Evolutionary conservation across 2,888 invertebrate species (phyloP).

Genomic region (Taphrorychus bicolor): DNA sequence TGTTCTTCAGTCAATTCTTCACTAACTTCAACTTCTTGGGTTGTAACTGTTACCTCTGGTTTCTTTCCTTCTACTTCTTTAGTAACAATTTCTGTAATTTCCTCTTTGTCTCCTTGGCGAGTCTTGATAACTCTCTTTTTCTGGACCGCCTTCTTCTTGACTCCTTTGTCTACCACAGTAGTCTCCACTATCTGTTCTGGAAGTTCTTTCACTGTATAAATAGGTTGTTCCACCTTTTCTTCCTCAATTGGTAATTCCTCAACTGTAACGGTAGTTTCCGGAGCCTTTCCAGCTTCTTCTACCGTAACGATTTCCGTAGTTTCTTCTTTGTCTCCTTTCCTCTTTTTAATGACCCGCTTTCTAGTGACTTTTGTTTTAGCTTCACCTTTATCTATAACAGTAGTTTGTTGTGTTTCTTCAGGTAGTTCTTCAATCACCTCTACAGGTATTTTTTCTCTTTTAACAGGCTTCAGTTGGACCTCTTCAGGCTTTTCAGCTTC

Average conservation of each 20-base stretch:
- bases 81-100: slow-evolving; percentile 56
- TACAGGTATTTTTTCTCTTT: slow-evolving; percentile 27
- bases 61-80: slow-evolving; percentile 45
- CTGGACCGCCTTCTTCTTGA: slow-evolving; percentile 37
- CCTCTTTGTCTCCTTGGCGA: slow-evolving; percentile 54
- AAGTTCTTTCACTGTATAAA: slow-evolving; percentile 51
- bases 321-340: slow-evolving; percentile 52
- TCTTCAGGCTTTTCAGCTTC: slow-evolving; percentile 40
- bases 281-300: slow-evolving; percentile 48
- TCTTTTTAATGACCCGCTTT: slow-evolving; percentile 58
- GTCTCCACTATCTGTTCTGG: slow-evolving; percentile 47
- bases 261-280: slow-evolving; percentile 45
- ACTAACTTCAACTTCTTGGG: slow-evolving; percentile 40
- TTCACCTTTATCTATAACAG: slow-evolving; percentile 47
- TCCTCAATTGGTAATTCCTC: slow-evolving; percentile 39
- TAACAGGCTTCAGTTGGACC: slow-evolving; percentile 45
- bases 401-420: slow-evolving; percentile 46
- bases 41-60: slow-evolving; percentile 44
- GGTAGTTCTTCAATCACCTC: slow-evolving; percentile 54
- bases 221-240: slow-evolving; percentile 42
- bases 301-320: slow-evolving; percentile 50
- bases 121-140: slow-evolving; percentile 59
- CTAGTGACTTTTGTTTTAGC: slow-evolving; percentile 55
- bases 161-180: slow-evolving; percentile 45
- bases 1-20: slow-evolving; percentile 46